phyloP scores from a whole-genome alignment of 2,888 invertebrate genomes.

The Andrena flavipes region DNA sequence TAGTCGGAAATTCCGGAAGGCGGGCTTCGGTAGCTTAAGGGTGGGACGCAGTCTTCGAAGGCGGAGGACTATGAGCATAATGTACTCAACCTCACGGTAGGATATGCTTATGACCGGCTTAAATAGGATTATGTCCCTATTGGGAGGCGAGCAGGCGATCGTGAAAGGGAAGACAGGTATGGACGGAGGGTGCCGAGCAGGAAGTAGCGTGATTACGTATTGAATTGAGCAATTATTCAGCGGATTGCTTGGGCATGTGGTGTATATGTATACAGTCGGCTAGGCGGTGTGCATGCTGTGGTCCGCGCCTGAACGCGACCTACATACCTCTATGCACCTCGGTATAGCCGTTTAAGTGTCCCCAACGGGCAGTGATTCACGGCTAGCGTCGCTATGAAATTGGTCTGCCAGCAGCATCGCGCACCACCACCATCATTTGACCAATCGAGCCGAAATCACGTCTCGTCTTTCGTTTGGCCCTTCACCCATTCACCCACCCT shows the following conservation, averaged over 20 bases:
- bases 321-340: constrained; percentile 37
- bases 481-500: not conserved
- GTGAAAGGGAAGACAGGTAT: constrained; percentile 42
- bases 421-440: constrained; percentile 54
- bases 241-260: constrained; percentile 69
- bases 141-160: constrained; percentile 49
- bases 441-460: constrained; percentile 52
- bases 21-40: constrained; percentile 16
- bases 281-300: constrained; percentile 39
- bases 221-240: constrained; percentile 80
- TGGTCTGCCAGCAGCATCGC: constrained; percentile 68
- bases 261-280: constrained; percentile 64
- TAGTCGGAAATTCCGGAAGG: constrained; percentile 54
- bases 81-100: constrained; percentile 33
- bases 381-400: constrained; percentile 73
- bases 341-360: constrained; percentile 69
- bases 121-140: constrained; percentile 69
- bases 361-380: constrained; percentile 77
- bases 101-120: constrained; percentile 66
- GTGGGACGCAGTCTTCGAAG: constrained; percentile 30
- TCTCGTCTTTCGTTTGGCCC: constrained; percentile 2
- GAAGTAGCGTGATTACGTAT: constrained; percentile 79
- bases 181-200: constrained; percentile 53
- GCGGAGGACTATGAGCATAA: constrained; percentile 49
- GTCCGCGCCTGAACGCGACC: constrained; percentile 38